Conservation (phyloP, 2,797 vertebrate genomes). For the Pseudomugil tenellus region DNA sequence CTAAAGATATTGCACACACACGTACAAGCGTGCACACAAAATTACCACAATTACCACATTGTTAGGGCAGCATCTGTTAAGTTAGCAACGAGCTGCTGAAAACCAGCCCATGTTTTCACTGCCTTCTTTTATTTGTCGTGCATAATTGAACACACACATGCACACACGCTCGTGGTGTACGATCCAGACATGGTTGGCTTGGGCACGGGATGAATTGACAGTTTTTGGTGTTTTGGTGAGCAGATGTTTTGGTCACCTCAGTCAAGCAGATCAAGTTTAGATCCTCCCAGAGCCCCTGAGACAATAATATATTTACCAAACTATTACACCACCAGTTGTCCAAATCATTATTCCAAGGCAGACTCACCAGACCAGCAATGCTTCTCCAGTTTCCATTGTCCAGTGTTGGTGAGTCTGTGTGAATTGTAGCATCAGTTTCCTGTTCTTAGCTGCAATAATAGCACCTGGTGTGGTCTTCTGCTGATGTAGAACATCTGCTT, state of each 20-base stretch:
- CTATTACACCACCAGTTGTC: too few species aligned
- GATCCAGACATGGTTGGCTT: constrained; percentile 17
- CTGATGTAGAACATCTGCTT: too few species aligned
- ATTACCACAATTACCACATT: constrained; percentile 51
- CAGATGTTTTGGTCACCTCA: constrained; percentile 23
- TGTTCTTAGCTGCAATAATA: too few species aligned
- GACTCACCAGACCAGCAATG: too few species aligned
- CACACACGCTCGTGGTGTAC: neutral
- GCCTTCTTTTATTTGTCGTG: constrained; percentile 10
- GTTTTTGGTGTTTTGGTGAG: constrained; percentile 26
- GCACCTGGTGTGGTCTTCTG: too few species aligned
- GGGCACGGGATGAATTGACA: constrained; percentile 13
- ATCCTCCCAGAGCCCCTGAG: constrained; percentile 9
- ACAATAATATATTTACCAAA: too few species aligned
- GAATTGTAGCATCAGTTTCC: too few species aligned
- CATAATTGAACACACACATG: neutral
- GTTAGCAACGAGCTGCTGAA: constrained; percentile 65
- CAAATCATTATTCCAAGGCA: too few species aligned
- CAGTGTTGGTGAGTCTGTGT: too few species aligned
- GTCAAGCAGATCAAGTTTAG: constrained; percentile 9
- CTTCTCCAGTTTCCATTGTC: too few species aligned
- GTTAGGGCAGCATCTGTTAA: constrained; percentile 59
- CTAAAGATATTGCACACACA: constrained; percentile 13
- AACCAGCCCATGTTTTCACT: constrained; percentile 47
- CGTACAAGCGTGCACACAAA: constrained; percentile 16